These are phyloP conservation scores for Trachymyrmex cornetzi DNA, from an alignment of 1,140 invertebrate genomes.

Conservation along the genomic window DNA sequence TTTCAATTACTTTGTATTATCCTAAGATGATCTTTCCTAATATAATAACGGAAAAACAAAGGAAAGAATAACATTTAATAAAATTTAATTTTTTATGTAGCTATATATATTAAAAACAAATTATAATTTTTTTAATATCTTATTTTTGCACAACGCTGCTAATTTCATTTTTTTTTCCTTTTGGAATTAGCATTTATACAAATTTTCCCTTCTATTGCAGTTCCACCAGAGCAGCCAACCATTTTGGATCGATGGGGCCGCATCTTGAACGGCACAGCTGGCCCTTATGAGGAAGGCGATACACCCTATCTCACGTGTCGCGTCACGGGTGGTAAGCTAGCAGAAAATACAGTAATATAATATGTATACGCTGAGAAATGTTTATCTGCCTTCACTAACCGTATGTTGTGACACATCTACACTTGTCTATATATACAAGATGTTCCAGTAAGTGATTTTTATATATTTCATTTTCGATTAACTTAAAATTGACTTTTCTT, in stretches of 20 bases:
- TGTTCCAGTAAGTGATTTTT: neutral
- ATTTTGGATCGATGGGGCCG: constrained; percentile 93
- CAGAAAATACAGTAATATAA: constrained; percentile 48
- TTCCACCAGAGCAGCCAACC: constrained; percentile 94
- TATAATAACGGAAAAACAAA: no score
- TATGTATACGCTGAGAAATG: constrained; percentile 34
- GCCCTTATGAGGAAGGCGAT: constrained; percentile 90
- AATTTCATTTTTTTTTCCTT: neutral
- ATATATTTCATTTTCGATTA: neutral
- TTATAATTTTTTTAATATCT: neutral
- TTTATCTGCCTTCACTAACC: constrained; percentile 14
- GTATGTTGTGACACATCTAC: neutral
- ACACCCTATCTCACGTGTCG: constrained; percentile 88
- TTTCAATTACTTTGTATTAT: neutral
- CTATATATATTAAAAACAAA: neutral
- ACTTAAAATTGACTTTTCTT: neutral
- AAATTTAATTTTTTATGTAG: no score
- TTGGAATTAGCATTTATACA: neutral
- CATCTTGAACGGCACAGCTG: constrained; percentile 90
- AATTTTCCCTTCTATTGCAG: constrained; percentile 87
- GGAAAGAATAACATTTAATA: no score
- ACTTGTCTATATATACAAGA: neutral
- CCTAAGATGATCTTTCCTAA: neutral
- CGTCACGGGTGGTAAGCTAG: constrained; percentile 88
- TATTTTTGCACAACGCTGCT: neutral